Percentiles rank a stretch among this genome's conserved stretches.
Evolutionary conservation across 2,888 invertebrate species (phyloP).

Genomic region (Gibbula magus): DNA sequence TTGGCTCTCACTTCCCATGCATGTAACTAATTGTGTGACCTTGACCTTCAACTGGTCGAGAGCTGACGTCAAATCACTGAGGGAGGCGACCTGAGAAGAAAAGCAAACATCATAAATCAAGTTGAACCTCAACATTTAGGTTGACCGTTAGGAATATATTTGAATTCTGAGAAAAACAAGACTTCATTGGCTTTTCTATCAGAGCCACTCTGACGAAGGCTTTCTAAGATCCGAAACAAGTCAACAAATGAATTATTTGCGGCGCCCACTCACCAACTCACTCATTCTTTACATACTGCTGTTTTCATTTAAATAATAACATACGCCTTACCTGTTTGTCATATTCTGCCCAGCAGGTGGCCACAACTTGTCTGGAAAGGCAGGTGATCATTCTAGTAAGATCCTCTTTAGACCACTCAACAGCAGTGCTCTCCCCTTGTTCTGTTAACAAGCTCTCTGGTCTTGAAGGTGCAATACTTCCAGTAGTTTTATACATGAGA

Average conservation of each 20-base stretch:
- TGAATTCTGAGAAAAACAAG: no score
- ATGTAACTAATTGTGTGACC: not conserved
- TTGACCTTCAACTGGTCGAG: conserved; percentile 20
- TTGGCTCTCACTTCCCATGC: not conserved
- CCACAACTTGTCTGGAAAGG: conserved; percentile 25
- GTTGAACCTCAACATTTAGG: no score
- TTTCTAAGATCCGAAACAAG: no score
- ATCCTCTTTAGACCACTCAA: conserved; percentile 30
- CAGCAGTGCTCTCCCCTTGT: not conserved
- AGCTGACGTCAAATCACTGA: conserved; percentile 4
- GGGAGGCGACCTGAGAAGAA: not conserved
- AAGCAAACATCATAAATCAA: no score
- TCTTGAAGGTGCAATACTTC: not conserved
- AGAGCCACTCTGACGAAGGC: no score
- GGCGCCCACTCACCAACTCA: no score
- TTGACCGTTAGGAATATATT: no score
- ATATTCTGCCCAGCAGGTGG: conserved; percentile 23
- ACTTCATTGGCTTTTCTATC: no score
- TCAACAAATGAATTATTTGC: no score
- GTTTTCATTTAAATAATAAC: no score
- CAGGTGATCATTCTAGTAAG: conserved; percentile 30
- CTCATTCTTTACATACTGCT: no score
- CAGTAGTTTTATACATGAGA: not conserved
- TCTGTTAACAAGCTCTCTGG: not conserved
- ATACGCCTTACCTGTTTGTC: conserved; percentile 30